Evolutionary conservation across 2,113 vertebrate genomes (phyloP), one percentile per base, ranked within the genome.

Genomic region (Sinocyclocheilus anshuiensis): DNA sequence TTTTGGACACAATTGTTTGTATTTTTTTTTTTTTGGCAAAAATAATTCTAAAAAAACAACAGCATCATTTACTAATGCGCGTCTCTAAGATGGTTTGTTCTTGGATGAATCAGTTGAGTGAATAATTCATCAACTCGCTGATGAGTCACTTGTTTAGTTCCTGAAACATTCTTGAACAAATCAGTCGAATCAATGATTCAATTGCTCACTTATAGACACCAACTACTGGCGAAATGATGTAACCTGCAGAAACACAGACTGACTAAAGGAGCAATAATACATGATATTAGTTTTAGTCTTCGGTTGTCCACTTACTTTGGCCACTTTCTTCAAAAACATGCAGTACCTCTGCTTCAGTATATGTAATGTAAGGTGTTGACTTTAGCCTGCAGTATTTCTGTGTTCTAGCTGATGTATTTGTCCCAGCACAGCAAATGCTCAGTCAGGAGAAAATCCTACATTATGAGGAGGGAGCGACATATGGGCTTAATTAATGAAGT

Each of bases 401-500:
- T 29, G 36, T 69, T 67, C n/a, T 6, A 69, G 67, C 78, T 57
- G 24, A 65, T 63, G 50, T 12, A 48, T 29, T 18, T 24, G n/a
- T 83, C 12, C n/a, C 61, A 65, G 33, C 72, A 36, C 55, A 75
- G 59, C 77, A 87, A 84, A 76, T 83, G 83, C 86, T 72, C 39
- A 4, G 79, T 87, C 71, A 87, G 74, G 57, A 86, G 65, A 87
- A 83, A 80, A 79, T 75, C 9, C 50, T 42, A 3, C 50, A 65
- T 80, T 75, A 77, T 78, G 63, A 83, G 45, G 77, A 84, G n/a
- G 61, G 24, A 86, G 63, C 18, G n/a, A 78, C 88, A 86, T 85
- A 86, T 86, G 88, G 88, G 71, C 86, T 61, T 87, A 83, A 86
- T 89, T 87, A 86, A 87, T 87, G 72, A 75, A 76, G 65, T 57